Percentiles rank a stretch among this genome's conserved stretches.
These are phyloP conservation scores for Cladorhizidae sp. DNA, from an alignment of 37 sponge, comb jelly and placozoan genomes.

Conservation along the genomic window DNA sequence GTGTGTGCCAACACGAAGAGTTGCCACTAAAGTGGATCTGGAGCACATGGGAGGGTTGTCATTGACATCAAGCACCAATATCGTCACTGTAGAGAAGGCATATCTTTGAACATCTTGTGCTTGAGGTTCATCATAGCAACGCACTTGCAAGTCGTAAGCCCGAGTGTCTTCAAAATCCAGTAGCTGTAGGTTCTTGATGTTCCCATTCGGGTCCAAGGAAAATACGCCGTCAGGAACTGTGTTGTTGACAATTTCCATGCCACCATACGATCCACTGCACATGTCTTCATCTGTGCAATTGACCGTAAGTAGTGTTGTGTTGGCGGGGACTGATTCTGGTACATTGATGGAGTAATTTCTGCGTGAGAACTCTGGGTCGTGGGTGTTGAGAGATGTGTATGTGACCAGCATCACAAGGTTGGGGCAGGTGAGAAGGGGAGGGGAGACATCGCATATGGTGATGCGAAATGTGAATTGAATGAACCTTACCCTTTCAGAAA, in stretches of 20 bases:
- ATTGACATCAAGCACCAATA: constrained; percentile 46
- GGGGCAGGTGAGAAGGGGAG: neutral
- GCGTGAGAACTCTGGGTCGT: constrained; percentile 48
- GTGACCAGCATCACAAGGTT: neutral
- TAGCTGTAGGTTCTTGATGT: neutral
- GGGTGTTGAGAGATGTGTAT: constrained; percentile 27
- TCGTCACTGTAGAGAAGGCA: neutral
- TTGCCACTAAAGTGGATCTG: neutral
- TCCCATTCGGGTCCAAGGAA: constrained; percentile 3
- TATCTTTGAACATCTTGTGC: neutral
- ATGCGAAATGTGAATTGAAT: too few species aligned
- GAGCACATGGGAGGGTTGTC: constrained; percentile 53
- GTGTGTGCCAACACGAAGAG: neutral
- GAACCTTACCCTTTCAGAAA: neutral
- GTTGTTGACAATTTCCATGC: neutral
- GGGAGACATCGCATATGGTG: constrained; percentile 19
- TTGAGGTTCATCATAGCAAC: neutral
- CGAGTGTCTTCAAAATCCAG: constrained; percentile 11
- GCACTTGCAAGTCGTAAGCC: neutral
- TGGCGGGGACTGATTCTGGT: constrained; percentile 27
- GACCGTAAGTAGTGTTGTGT: constrained; percentile 14
- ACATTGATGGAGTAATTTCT: constrained; percentile 15
- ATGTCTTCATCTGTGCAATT: constrained; percentile 35
- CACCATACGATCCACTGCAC: constrained; percentile 7
- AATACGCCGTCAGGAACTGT: neutral